These are phyloP conservation scores for Rafetus swinhoei DNA, from an alignment of 2,113 vertebrate species.

Conservation along the genomic window DNA sequence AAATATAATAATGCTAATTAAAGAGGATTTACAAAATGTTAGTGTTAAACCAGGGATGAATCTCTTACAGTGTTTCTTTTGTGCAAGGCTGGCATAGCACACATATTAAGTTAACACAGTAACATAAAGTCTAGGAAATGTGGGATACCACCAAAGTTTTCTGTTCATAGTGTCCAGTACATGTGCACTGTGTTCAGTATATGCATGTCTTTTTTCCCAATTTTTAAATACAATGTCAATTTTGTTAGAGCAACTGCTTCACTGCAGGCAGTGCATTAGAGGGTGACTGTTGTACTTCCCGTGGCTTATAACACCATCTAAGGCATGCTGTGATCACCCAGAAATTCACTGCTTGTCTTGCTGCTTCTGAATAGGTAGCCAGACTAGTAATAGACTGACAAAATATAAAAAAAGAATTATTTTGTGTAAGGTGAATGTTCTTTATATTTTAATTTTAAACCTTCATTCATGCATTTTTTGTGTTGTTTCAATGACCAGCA, in stretches of 20 bases:
- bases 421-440: neutral
- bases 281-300: constrained; percentile 56
- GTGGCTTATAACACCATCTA: constrained; percentile 49
- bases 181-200: constrained; percentile 28
- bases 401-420: neutral
- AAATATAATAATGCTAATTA: neutral
- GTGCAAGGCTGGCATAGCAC: neutral
- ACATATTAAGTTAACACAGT: constrained; percentile 18
- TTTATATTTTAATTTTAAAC: constrained; percentile 2
- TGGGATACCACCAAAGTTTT: neutral
- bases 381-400: constrained; percentile 35
- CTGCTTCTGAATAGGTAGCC: constrained; percentile 44
- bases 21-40: neutral
- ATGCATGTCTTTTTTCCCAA: neutral
- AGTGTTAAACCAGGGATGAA: neutral
- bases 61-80: neutral
- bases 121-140: constrained; percentile 43
- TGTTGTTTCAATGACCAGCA: neutral
- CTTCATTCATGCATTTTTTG: neutral
- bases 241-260: constrained; percentile 46
- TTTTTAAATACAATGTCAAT: constrained; percentile 43
- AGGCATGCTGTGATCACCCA: constrained; percentile 64
- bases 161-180: constrained; percentile 13
- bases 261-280: constrained; percentile 38
- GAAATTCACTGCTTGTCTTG: constrained; percentile 61